These are phyloP conservation scores for Trachelipus rathkii DNA, from an alignment of 1,140 invertebrate species.

Conservation along the genomic window DNA sequence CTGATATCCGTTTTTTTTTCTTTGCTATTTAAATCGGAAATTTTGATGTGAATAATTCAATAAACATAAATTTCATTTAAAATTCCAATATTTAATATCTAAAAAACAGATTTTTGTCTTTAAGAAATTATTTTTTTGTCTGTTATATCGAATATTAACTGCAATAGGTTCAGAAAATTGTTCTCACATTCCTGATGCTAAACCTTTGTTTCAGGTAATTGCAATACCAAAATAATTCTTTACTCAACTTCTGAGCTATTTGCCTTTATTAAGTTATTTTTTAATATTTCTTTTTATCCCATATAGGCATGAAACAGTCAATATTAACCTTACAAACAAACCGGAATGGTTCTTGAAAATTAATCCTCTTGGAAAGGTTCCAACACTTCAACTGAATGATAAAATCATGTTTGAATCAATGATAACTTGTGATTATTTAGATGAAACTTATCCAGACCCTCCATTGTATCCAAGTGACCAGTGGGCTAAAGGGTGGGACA, in stretches of 20 bases:
- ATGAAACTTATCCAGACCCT: constrained; percentile 49
- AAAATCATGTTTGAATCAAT: constrained; percentile 51
- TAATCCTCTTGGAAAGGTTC: constrained; percentile 52
- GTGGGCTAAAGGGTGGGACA: constrained; percentile 49
- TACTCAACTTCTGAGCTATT: not conserved
- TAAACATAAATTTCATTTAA: no score
- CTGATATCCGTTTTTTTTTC: no score
- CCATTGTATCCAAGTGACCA: constrained; percentile 49
- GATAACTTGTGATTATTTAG: constrained; percentile 51
- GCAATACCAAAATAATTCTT: not conserved
- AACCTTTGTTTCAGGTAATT: no score
- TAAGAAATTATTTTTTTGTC: no score
- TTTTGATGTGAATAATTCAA: no score
- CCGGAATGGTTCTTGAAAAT: constrained; percentile 53
- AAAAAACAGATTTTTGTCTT: no score
- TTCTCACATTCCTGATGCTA: no score
- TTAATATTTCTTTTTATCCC: not conserved
- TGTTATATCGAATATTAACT: no score
- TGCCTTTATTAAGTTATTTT: no score
- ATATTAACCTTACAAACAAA: constrained; percentile 52
- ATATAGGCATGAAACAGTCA: constrained; percentile 51
- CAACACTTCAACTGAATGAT: constrained; percentile 50
- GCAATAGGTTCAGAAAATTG: no score
- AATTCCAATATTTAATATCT: no score
- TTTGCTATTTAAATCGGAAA: no score